Base-by-base conservation (phyloP, 2,113 vertebrate genomes). In the Apeltes quadracus region DNA sequence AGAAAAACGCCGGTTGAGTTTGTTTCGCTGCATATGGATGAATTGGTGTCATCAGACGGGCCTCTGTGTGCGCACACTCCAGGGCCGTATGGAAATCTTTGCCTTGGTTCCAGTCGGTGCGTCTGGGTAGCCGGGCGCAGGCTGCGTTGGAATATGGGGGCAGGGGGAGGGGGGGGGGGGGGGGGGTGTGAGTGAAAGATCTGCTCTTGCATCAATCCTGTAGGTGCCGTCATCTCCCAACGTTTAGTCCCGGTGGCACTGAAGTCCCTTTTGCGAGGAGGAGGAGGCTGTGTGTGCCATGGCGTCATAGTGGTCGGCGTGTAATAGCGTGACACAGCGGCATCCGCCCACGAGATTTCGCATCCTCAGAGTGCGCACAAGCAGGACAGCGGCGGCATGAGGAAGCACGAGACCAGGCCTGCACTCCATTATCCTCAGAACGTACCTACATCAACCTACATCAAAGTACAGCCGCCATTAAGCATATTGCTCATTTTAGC, bases 251-350 rank as follows among this genome's bases (percentile, higher is more conserved):
- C n/a, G n/a, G n/a, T n/a, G n/a, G n/a, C n/a, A n/a, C n/a, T n/a
- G n/a, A n/a, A n/a, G n/a, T n/a, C n/a, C n/a, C n/a, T n/a, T n/a
- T n/a, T n/a, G n/a, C n/a, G 44, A 22, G 20, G 48, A n/a, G 48
- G 48, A 77, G 44, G 39, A 29, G 67, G 61, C 72, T 25, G 39
- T 78, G 43, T 44, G 34, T 63, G 69, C 70, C 44, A n/a, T n/a
- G n/a, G n/a, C n/a, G n/a, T n/a, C n/a, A n/a, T 22, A 56, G n/a
- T 39, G 74, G 61, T 79, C 75, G 71, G 56, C 57, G 27, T 56
- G 48, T 44, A 74, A 69, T 23, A 15, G 18, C 32, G 14, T 25
- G 0, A 15, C 59, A 78, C 20, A 22, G 23, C 8, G 29, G 5
- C 29, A n/a, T 57, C 36, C 54, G 48, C 54, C 11, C 27, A 5